phyloP scores from a whole-genome alignment of 2,888 invertebrate species.

The Ormyrus thymus region DNA sequence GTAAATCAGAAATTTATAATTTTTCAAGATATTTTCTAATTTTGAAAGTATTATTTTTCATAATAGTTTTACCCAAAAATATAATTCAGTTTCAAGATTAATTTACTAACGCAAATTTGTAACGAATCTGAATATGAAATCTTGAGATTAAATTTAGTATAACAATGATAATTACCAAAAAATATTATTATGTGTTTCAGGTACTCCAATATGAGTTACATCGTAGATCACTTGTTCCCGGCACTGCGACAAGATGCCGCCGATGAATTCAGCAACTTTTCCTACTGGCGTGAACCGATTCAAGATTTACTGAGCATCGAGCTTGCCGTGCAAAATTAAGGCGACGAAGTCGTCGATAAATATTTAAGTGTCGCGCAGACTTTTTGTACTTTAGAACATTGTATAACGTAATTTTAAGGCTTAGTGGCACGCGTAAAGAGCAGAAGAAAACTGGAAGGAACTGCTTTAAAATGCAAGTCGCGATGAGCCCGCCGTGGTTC shows the following conservation, averaged over 20 bases:
- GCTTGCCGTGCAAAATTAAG: conserved; percentile 54
- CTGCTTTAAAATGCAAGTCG: no score
- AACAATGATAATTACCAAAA: conserved; percentile 1
- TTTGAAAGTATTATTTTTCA: no score
- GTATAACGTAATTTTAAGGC: conserved; percentile 42
- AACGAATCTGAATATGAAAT: conserved; percentile 26
- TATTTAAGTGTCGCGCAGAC: conserved; percentile 12
- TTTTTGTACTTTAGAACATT: conserved; percentile 51
- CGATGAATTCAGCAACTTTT: conserved; percentile 88
- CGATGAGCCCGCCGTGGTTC: not conserved
- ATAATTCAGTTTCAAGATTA: not conserved
- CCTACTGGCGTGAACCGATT: conserved; percentile 95
- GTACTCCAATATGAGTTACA: conserved; percentile 94
- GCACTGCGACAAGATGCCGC: conserved; percentile 81
- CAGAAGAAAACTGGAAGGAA: not conserved
- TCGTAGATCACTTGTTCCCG: conserved; percentile 98
- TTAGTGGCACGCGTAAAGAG: conserved; percentile 17
- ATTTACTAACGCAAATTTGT: not conserved
- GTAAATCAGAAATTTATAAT: no score
- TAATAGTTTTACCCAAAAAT: not conserved
- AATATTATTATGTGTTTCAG: conserved; percentile 77
- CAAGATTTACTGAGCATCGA: conserved; percentile 76
- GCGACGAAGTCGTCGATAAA: conserved; percentile 3
- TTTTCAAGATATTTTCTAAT: no score
- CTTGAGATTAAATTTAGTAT: conserved; percentile 31